These are phyloP conservation scores for Melanostoma mellinum DNA, from an alignment of 2,888 invertebrate species.

Conservation along the genomic window DNA sequence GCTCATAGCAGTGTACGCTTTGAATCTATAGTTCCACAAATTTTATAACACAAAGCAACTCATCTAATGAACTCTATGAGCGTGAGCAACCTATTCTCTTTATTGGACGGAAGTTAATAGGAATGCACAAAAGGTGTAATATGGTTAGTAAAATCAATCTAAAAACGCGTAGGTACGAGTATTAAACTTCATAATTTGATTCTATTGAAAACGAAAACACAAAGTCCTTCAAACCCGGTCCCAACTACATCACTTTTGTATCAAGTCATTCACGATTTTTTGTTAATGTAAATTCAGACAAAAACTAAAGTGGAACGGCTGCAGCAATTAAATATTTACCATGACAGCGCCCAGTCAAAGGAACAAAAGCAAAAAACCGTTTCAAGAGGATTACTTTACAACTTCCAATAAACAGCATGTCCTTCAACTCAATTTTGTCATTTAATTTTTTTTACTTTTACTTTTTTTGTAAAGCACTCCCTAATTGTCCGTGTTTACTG, in stretches of 20 bases:
- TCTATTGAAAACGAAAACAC: background rate
- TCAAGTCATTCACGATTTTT: too few relatives aligned
- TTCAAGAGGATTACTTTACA: slow-evolving; percentile 40
- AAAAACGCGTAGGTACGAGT: too few relatives aligned
- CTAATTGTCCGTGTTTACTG: slow-evolving; percentile 66
- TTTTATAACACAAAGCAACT: too few relatives aligned
- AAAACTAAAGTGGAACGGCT: slow-evolving; percentile 24
- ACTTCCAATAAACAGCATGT: slow-evolving; percentile 45
- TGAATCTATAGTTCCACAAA: too few relatives aligned
- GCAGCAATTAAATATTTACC: slow-evolving; percentile 47
- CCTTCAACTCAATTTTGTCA: slow-evolving; percentile 8
- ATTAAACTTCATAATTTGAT: background rate
- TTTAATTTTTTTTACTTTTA: background rate
- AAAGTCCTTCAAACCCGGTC: too few relatives aligned
- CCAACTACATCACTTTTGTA: too few relatives aligned
- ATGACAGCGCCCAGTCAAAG: slow-evolving; percentile 17
- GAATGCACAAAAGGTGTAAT: too few relatives aligned
- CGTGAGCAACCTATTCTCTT: too few relatives aligned
- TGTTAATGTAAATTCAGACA: background rate
- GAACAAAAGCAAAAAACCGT: slow-evolving; percentile 17
- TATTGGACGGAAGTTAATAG: too few relatives aligned
- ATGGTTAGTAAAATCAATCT: too few relatives aligned
- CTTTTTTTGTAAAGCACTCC: slow-evolving; percentile 26
- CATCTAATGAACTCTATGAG: too few relatives aligned
- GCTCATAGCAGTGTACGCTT: too few relatives aligned